Conservation (phyloP, 2,888 invertebrate genomes). For the Orthosia cruda region DNA sequence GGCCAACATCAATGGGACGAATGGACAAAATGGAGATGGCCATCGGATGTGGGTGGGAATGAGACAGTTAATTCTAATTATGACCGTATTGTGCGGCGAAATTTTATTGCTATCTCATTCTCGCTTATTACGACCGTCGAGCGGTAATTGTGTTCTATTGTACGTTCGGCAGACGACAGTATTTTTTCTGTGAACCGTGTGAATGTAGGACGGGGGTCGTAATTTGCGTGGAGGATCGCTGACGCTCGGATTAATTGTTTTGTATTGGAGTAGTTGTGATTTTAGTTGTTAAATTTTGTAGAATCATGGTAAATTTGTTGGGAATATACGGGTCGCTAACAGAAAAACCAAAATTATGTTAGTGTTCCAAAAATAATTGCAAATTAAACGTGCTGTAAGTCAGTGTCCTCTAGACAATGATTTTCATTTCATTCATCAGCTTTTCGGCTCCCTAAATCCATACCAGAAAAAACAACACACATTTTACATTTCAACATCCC, state of each 20-base stretch:
- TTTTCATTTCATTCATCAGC: not conserved
- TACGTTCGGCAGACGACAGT: conserved; percentile 79
- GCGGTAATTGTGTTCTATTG: conserved; percentile 89
- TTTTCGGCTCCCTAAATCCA: not conserved
- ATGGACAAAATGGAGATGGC: conserved; percentile 80
- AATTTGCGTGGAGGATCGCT: conserved; percentile 79
- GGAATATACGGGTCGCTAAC: not conserved
- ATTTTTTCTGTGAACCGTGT: conserved; percentile 87
- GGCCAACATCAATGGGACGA: conserved; percentile 79
- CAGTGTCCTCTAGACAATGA: too few species aligned
- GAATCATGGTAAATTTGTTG: not conserved
- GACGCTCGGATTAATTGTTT: conserved; percentile 66
- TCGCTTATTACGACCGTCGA: conserved; percentile 83
- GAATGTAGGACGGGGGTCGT: conserved; percentile 84
- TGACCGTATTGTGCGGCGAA: conserved; percentile 88
- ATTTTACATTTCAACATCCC: conserved; percentile 15
- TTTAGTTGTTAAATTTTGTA: conserved; percentile 35
- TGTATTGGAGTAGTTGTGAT: conserved; percentile 33
- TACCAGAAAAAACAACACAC: not conserved
- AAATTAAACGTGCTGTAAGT: not conserved
- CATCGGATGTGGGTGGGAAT: conserved; percentile 88
- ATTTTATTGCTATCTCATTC: conserved; percentile 91
- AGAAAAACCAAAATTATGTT: not conserved
- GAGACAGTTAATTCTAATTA: conserved; percentile 92
- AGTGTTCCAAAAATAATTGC: not conserved